Percentiles rank a stretch among this genome's conserved stretches.
Conservation (phyloP, 2,888 invertebrate genomes). For the Stramonita haemastoma region DNA sequence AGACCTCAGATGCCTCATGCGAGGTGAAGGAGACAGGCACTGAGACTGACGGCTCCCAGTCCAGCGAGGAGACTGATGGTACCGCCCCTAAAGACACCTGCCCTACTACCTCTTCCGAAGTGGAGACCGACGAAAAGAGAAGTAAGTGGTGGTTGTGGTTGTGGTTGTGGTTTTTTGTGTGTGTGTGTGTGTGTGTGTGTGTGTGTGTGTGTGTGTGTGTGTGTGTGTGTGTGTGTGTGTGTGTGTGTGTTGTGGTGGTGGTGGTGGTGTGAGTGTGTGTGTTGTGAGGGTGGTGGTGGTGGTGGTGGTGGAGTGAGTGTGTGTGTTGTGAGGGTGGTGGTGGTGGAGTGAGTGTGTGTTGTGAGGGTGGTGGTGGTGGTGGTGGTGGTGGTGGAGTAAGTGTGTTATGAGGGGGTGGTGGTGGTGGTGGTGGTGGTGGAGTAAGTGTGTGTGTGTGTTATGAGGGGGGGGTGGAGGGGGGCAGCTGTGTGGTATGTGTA, state of each 20-base stretch:
- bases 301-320: too few relatives aligned
- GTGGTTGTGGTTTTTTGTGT: background rate
- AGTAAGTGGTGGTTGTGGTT: background rate
- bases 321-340: too few relatives aligned
- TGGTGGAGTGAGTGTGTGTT: too few relatives aligned
- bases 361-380: too few relatives aligned
- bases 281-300: too few relatives aligned
- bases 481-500: too few relatives aligned
- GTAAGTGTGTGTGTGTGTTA: background rate
- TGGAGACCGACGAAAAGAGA: background rate
- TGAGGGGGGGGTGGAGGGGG: background rate
- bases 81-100: background rate
- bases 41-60: constrained; percentile 32
- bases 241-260: background rate
- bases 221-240: background rate
- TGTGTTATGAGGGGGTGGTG: too few relatives aligned
- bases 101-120: background rate
- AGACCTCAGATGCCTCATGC: constrained; percentile 45
- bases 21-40: constrained; percentile 23
- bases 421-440: background rate
- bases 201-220: background rate
- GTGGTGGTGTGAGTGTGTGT: too few relatives aligned
- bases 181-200: background rate
- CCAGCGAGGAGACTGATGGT: constrained; percentile 31
- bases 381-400: too few relatives aligned